A percentile compares a stretch with the other conserved stretches of the same genome.
These are phyloP conservation scores for Brevimyrus niger DNA, from an alignment of 2,113 vertebrate genomes.

Conservation along the genomic window DNA sequence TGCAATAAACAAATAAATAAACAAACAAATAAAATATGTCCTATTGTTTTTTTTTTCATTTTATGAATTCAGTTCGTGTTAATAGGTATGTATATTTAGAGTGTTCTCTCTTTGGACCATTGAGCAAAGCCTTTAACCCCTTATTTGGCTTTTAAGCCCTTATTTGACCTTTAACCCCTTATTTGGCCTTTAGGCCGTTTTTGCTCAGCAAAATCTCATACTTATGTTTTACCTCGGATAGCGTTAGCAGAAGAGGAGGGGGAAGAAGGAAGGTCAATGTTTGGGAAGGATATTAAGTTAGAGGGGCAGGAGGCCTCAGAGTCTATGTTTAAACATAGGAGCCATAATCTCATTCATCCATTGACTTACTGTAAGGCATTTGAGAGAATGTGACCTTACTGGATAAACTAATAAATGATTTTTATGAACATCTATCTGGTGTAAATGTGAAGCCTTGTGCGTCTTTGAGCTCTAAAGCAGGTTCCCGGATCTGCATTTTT, in stretches of 20 bases:
- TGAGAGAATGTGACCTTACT: neutral
- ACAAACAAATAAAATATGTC: neutral
- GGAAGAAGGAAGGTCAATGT: neutral
- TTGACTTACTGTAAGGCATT: conserved; percentile 11
- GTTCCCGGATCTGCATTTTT: neutral
- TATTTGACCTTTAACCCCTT: neutral
- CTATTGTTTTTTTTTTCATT: neutral
- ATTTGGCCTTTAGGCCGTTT: neutral
- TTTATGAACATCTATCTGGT: neutral
- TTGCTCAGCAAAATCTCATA: neutral
- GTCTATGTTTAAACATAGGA: neutral
- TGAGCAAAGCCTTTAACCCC: neutral
- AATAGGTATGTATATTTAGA: neutral
- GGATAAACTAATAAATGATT: neutral
- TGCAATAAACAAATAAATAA: neutral
- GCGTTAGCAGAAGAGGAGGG: neutral
- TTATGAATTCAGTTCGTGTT: neutral
- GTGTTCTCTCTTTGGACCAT: neutral
- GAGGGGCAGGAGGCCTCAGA: neutral
- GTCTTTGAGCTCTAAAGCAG: neutral
- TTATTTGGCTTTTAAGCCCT: no score
- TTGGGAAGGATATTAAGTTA: neutral
- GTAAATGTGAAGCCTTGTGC: neutral
- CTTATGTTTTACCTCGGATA: neutral
- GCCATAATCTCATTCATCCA: neutral